Base-by-base conservation (phyloP, 2,113 vertebrate species). In the Nymphicus hollandicus region DNA sequence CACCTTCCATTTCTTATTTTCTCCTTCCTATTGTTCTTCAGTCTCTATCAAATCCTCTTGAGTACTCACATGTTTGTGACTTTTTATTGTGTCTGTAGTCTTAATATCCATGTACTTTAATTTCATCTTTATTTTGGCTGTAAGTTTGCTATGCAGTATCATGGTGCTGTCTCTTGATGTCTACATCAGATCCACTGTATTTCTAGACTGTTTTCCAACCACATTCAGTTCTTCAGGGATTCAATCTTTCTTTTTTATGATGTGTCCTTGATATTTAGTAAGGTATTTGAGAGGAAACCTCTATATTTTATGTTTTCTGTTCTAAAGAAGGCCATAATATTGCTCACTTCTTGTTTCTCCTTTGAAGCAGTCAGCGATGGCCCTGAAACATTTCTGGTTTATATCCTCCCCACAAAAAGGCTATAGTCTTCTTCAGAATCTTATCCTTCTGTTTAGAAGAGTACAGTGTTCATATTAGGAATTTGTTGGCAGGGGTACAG, bases 401-500 rank as follows among this genome's bases (percentile, higher is more conserved):
- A 64, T 76, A 13, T 79, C 17, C 17, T 89, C 16, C 41, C n/a
- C 39, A 3, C 52, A 39, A 27, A 53, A 61, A 79, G 8, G 29
- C 18, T 35, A 50, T 22, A 78, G 50, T 15, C 23, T 63, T 84
- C 81, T 84, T 73, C 37, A 81, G 73, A 84, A 66, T 31, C 28
- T 58, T 81, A 78, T n/a, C 43, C 65, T 81, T 90, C 82, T 76
- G 39, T 92, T 94, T 81, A 78, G 73, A 88, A 84, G 17, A 94
- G 37, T 0, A 0, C 22, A 63, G 15, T 85, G 70, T 93, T 72
- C 35, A 13, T 35, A 56, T 49, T 79, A 89, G 18, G 68, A 56
- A 76, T 82, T 79, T 82, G 41, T 72, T 95, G 93, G 90, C 93
- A 88, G 44, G 7, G n/a, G 16, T 65, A 82, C 66, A 96, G 71